Conservation (phyloP, 2,888 invertebrate species). For the Drosophila antonietae region DNA sequence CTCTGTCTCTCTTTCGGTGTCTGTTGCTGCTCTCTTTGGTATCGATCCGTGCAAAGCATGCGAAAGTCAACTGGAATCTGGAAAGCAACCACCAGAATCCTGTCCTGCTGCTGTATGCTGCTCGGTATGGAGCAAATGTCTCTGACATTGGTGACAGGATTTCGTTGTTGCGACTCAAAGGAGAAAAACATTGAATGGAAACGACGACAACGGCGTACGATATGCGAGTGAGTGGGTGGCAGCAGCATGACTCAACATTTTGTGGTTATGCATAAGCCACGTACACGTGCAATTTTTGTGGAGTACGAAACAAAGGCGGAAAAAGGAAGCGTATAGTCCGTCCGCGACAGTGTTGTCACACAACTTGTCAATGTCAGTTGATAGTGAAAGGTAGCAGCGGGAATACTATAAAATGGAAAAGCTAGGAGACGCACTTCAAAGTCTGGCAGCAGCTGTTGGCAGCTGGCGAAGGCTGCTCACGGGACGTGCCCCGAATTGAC, state of each 20-base stretch:
- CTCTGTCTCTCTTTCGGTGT: not conserved
- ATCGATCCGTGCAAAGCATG: conserved; percentile 68
- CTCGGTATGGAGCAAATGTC: conserved; percentile 40
- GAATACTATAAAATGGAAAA: not conserved
- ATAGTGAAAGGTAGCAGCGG: conserved; percentile 58
- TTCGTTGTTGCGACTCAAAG: conserved; percentile 24
- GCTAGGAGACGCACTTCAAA: conserved; percentile 35
- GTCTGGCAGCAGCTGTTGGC: conserved; percentile 68
- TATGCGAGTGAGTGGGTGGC: conserved; percentile 17
- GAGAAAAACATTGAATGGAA: conserved; percentile 49
- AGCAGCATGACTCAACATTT: conserved; percentile 73
- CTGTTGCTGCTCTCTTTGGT: conserved; percentile 45
- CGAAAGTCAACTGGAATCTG: conserved; percentile 78
- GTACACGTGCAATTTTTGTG: conserved; percentile 59
- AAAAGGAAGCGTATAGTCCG: conserved; percentile 34
- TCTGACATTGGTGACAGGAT: conserved; percentile 59
- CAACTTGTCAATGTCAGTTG: conserved; percentile 75
- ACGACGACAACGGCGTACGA: conserved; percentile 7
- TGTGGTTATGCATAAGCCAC: conserved; percentile 73
- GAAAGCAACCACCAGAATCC: conserved; percentile 71
- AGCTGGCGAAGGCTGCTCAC: conserved; percentile 57
- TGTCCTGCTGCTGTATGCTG: conserved; percentile 31
- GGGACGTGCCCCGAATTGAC: conserved; percentile 61
- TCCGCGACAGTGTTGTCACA: conserved; percentile 22
- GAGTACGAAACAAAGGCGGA: conserved; percentile 34